Evolutionary conservation across 2,888 invertebrate species (phyloP), one percentile per base, ranked within the genome.

Genomic region (Agrilus mali): DNA sequence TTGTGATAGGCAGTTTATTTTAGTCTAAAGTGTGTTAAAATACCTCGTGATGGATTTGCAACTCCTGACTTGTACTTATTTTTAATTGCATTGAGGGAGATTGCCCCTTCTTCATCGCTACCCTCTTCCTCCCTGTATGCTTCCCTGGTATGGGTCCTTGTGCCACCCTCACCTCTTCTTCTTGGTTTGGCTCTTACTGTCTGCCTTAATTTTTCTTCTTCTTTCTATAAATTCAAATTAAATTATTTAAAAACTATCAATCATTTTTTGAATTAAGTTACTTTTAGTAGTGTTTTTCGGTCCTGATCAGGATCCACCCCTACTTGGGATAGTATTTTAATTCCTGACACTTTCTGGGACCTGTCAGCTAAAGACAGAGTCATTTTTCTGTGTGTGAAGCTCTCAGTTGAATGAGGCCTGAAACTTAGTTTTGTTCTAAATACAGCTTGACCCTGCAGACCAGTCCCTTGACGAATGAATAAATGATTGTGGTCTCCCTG

Each of bases 321-420:
- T 33, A 93, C 89, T 65, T 89, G 90, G 1, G 94, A 92, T 53
- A 98, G 70, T 43, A 98, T 92, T 70, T 96, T 95, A 58, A 98
- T 96, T 40, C 93, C 92, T 1, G 86, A 83, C 0, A 92, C 87
- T 68, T 95, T 95, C 40, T 88, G 83, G 36, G 92, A 87, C 41
- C 95, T 77, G 68, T 98, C 97, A 0, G 97, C 97, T 53, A 97
- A 72, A 0, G 95, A 96, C 68, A 97, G 76, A 0, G 97, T 98
- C 87, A 98, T 96, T 76, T 98, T 98, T 53, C 95, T 80, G 66
- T 98, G 97, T 0, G 98, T 98, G 69, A 96, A 94, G 16, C 96
- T 96, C 63, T 98, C 97, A 0, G 97, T 98, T 1, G 97, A 97
- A 64, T 96, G 95, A 0, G 98, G 98, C 36, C 97, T 77, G 82